Conservation (phyloP, 1,140 invertebrate species). For the Battus philenor region DNA sequence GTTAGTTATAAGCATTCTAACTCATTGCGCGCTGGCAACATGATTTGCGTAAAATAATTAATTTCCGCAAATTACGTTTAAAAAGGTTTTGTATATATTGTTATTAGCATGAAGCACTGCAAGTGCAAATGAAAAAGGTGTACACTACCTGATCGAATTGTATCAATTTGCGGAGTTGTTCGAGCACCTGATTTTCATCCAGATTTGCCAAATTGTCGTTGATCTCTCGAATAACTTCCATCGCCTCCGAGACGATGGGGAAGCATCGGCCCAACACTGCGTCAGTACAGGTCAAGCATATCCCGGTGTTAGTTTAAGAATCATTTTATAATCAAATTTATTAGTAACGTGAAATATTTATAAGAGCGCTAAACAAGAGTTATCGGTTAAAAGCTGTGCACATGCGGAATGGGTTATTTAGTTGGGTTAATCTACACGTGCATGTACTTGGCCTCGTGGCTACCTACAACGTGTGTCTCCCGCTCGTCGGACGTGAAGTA, state of each 20-base stretch:
- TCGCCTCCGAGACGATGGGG: slow-evolving; percentile 40
- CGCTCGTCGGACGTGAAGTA: slow-evolving; percentile 61
- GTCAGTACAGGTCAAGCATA: slow-evolving; percentile 39
- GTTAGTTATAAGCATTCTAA: too few relatives aligned
- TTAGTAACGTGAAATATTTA: slow-evolving; percentile 13
- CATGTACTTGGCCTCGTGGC: slow-evolving; percentile 14
- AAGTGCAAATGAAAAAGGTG: too few relatives aligned
- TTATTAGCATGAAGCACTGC: too few relatives aligned
- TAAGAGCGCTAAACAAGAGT: slow-evolving; percentile 6
- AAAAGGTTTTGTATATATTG: too few relatives aligned
- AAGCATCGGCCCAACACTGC: slow-evolving; percentile 64
- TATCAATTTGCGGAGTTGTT: slow-evolving; percentile 38
- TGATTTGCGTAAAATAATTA: too few relatives aligned
- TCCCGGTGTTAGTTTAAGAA: slow-evolving; percentile 24
- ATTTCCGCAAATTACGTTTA: too few relatives aligned
- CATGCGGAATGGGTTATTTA: slow-evolving; percentile 19
- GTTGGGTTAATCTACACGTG: slow-evolving; percentile 19
- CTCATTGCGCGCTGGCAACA: too few relatives aligned
- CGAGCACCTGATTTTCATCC: slow-evolving; percentile 31
- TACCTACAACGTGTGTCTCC: slow-evolving; percentile 62
- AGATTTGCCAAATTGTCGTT: slow-evolving; percentile 24
- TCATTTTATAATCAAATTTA: slow-evolving; percentile 16
- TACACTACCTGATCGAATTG: slow-evolving; percentile 43
- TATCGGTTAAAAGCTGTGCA: slow-evolving; percentile 13
- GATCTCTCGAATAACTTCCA: slow-evolving; percentile 25